Evolutionary conservation across 1,140 invertebrate genomes (phyloP).

Genomic region (Aleiodes sp.): DNA sequence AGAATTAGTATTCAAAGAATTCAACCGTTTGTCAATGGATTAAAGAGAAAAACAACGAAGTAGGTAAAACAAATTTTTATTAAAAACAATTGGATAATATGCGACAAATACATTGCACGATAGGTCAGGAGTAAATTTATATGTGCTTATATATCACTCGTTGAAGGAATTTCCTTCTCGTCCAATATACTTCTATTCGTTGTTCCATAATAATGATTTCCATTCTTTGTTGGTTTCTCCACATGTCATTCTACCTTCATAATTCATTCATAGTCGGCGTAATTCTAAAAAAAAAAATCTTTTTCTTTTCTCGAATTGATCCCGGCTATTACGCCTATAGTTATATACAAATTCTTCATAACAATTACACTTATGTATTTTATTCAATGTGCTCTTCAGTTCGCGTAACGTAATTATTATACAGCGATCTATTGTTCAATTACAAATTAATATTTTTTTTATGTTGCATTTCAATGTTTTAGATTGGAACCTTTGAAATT

Average conservation of each 20-base stretch:
- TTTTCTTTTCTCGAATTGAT: not conserved
- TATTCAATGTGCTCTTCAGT: too few species aligned
- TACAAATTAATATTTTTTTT: too few species aligned
- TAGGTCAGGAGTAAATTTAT: slow-evolving; percentile 9
- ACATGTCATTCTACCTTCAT: slow-evolving; percentile 6
- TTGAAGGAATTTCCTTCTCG: not conserved
- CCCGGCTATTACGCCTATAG: slow-evolving; percentile 13
- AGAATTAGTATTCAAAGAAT: too few species aligned
- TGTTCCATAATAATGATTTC: slow-evolving; percentile 10
- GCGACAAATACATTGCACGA: slow-evolving; percentile 17
- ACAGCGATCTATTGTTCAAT: slow-evolving; percentile 8
- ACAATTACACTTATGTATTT: slow-evolving; percentile 10
- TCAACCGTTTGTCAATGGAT: too few species aligned
- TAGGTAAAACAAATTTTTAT: slow-evolving; percentile 12
- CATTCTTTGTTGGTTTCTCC: too few species aligned
- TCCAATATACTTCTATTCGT: slow-evolving; percentile 2
- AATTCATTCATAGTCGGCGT: not conserved
- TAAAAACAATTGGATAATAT: slow-evolving; percentile 14
- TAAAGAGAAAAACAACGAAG: too few species aligned
- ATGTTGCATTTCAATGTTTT: too few species aligned
- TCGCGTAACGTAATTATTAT: slow-evolving; percentile 1
- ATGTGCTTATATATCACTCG: slow-evolving; percentile 17
- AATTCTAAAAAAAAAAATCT: slow-evolving; percentile 8
- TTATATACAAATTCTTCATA: slow-evolving; percentile 13
- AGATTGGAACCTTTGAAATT: not conserved